phyloP scores from a whole-genome alignment of 2,113 vertebrate genomes.

The Apodemus speciosus region DNA sequence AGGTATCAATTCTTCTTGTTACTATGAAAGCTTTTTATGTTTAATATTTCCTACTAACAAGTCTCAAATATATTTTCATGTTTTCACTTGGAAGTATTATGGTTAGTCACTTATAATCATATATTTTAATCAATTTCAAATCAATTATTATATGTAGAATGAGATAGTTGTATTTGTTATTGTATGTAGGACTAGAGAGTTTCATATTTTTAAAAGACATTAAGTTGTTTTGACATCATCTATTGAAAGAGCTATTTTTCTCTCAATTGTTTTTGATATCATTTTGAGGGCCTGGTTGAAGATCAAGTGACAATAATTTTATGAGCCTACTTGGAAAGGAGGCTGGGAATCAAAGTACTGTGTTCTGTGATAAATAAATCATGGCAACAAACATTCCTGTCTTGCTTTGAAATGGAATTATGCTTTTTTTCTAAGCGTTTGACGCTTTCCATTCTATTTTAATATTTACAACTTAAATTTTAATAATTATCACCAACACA shows the following conservation, averaged over 20 bases:
- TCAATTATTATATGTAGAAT: not conserved
- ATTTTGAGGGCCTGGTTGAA: not conserved
- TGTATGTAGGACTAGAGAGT: not conserved
- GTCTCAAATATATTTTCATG: not conserved
- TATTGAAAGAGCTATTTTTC: not conserved
- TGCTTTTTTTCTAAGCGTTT: not conserved
- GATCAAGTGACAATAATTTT: not conserved
- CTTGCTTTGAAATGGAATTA: not conserved
- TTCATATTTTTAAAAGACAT: not conserved
- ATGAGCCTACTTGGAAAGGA: not conserved
- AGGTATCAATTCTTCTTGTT: not conserved
- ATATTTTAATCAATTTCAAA: slow-evolving; percentile 20
- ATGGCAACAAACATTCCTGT: not conserved
- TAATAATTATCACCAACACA: not conserved
- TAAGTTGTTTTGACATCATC: not conserved
- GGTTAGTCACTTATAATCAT: not conserved
- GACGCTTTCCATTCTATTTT: not conserved
- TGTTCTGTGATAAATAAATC: not conserved
- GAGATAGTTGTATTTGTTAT: not conserved
- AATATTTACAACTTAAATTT: slow-evolving; percentile 18
- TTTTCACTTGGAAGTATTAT: not conserved
- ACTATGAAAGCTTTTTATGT: not conserved
- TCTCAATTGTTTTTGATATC: not conserved
- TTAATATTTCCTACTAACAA: not conserved
- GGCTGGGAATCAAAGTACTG: not conserved